Conservation (phyloP, 1,140 invertebrate genomes). For the Heliconius himera region DNA sequence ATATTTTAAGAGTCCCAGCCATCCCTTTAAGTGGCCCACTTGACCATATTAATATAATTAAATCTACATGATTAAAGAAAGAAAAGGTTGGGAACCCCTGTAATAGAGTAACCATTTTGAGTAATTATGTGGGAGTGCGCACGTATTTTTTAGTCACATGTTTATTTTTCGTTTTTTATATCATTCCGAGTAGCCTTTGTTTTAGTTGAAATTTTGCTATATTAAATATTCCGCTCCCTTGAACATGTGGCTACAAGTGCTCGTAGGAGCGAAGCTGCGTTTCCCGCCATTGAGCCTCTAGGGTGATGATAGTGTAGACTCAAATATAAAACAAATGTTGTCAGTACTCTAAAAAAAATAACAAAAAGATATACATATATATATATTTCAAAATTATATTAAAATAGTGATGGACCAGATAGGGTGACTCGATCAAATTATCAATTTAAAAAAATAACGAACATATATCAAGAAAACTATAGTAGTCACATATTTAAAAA, state of each 20-base stretch:
- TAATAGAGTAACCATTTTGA: neutral
- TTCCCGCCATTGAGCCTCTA: constrained; percentile 59
- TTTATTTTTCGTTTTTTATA: constrained; percentile 66
- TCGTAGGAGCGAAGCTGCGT: constrained; percentile 62
- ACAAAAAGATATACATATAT: neutral
- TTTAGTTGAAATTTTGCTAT: constrained; percentile 44
- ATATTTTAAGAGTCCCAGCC: too few relatives aligned
- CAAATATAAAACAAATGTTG: neutral
- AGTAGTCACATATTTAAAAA: neutral
- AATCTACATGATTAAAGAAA: too few relatives aligned
- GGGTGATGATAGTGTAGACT: constrained; percentile 22
- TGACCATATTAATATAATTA: too few relatives aligned
- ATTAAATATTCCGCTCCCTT: constrained; percentile 57
- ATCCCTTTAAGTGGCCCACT: too few relatives aligned
- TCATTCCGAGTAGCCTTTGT: constrained; percentile 54
- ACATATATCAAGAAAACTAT: neutral
- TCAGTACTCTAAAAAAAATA: neutral
- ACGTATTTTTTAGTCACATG: constrained; percentile 79
- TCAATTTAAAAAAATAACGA: neutral
- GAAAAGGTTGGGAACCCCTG: neutral
- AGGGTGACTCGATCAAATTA: constrained; percentile 3
- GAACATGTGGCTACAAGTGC: constrained; percentile 80
- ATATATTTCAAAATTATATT: neutral
- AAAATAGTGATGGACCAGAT: constrained; percentile 36
- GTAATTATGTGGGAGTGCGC: constrained; percentile 61